phyloP scores from a whole-genome alignment of 2,113 vertebrate genomes.

The Urocynchramus pylzowi region DNA sequence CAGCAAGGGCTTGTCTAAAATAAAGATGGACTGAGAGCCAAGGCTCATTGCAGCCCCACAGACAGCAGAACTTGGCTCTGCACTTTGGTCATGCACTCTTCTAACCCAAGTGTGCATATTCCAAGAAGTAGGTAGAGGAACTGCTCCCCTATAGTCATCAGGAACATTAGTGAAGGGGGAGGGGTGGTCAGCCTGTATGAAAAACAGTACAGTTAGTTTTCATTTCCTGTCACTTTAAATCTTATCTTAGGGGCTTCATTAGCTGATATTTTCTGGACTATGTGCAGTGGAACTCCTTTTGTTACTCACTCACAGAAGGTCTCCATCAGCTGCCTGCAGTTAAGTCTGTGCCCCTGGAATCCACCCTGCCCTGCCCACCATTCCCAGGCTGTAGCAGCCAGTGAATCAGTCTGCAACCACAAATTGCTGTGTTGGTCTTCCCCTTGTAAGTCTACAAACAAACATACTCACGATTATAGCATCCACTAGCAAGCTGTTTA shows the following conservation, averaged over 20 bases:
- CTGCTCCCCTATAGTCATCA: background rate
- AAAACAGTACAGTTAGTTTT: slow-evolving; percentile 26
- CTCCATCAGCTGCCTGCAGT: background rate
- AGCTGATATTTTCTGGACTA: slow-evolving; percentile 1
- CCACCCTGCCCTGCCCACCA: background rate
- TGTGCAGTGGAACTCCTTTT: background rate
- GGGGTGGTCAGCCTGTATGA: background rate
- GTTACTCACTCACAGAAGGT: background rate
- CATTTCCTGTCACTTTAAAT: slow-evolving; percentile 43
- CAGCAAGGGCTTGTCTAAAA: background rate
- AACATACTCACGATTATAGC: slow-evolving; percentile 17
- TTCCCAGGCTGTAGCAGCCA: background rate
- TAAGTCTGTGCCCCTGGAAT: background rate
- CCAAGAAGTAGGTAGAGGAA: slow-evolving; percentile 2
- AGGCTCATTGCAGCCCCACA: background rate
- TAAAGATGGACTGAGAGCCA: background rate
- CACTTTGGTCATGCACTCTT: background rate
- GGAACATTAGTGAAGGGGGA: background rate
- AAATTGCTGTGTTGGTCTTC: slow-evolving; percentile 1
- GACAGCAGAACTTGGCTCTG: background rate
- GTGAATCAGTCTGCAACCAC: slow-evolving; percentile 8
- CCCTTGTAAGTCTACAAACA: slow-evolving; percentile 18
- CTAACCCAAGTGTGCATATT: background rate
- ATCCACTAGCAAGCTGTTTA: background rate
- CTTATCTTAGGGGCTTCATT: slow-evolving; percentile 3